phyloP scores from a whole-genome alignment of 2,797 vertebrate species.

The Spinibarbus caldwelli region DNA sequence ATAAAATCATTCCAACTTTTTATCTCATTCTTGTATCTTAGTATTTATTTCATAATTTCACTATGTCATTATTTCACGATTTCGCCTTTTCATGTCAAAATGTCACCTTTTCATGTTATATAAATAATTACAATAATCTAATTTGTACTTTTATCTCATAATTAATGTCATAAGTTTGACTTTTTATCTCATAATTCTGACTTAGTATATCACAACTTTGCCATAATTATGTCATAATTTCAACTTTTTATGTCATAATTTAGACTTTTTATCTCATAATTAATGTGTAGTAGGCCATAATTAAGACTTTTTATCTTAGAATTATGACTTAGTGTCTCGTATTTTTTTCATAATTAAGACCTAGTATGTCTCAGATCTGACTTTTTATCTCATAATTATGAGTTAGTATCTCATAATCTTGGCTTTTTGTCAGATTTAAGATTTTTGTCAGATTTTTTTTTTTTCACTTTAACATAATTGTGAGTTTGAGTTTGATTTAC shows the following conservation, averaged over 20 bases:
- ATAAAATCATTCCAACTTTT: neutral
- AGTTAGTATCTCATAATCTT: too few relatives aligned
- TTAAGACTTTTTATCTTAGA: neutral
- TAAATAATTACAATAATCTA: too few relatives aligned
- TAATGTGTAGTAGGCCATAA: neutral
- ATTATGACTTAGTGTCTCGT: neutral
- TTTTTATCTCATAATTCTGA: neutral
- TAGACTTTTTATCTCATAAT: neutral
- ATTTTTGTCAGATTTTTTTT: too few relatives aligned
- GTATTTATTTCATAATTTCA: too few relatives aligned
- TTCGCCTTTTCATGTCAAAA: too few relatives aligned
- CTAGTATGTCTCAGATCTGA: neutral
- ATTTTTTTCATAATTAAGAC: neutral
- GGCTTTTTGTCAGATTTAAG: neutral
- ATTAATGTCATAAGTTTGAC: neutral
- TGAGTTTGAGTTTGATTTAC: neutral
- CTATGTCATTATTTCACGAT: too few relatives aligned
- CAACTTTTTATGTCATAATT: neutral
- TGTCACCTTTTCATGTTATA: too few relatives aligned
- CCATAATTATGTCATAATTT: neutral
- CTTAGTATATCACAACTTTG: too few relatives aligned
- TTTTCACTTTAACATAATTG: too few relatives aligned
- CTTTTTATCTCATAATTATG: neutral
- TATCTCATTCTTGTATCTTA: neutral
- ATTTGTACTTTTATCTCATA: neutral